Evolutionary conservation across 2,797 vertebrate species (phyloP), one percentile per base, ranked within the genome.

Genomic region (Falco peregrinus): DNA sequence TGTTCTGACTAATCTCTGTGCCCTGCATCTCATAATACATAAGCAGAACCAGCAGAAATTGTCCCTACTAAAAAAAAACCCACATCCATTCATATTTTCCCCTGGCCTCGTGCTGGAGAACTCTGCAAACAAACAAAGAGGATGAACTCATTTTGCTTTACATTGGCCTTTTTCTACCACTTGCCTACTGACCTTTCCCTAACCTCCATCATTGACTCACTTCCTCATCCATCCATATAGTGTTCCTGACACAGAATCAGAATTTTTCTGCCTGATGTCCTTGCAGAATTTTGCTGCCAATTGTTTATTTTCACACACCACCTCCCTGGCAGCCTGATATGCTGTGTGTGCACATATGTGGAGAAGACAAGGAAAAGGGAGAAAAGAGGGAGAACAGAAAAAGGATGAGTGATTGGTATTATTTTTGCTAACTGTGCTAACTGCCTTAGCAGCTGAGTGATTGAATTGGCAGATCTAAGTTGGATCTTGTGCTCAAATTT

Each of bases 1-100:
- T 57, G 16, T 16, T 39, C 25, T 60, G 21, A 41, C 15, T 76
- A 56, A 75, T 41, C 12, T 89, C 31, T 67, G 68, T 60, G 29
- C 29, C 19, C 31, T 9, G 0, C 6, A 2, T 67, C 31, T 50
- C 76, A 19, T 56, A 47, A 54, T 6, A n/a, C 2, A 0, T 18
- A 61, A 47, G 21, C 18, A 63, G 24, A 82, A 87, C 11, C 6
- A 87, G 33, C 41, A 86, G 45, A 80, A 83, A 56, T 9, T 67
- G 11, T 21, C 39, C 19, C 17, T 64, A 29, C n/a, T 53, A 69
- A 87, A 80, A 22, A 13, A 51, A 24, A 37, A 37, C 10, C 10
- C 1, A 7, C 2, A 3, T n/a, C 11, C 18, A 8, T 87, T 74
- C 11, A 6, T 70, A 18, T 37, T 79, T 35, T 60, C 7, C 11